Base-by-base conservation (phyloP, 2,797 vertebrate genomes). In the Tragelaphus oryx region DNA sequence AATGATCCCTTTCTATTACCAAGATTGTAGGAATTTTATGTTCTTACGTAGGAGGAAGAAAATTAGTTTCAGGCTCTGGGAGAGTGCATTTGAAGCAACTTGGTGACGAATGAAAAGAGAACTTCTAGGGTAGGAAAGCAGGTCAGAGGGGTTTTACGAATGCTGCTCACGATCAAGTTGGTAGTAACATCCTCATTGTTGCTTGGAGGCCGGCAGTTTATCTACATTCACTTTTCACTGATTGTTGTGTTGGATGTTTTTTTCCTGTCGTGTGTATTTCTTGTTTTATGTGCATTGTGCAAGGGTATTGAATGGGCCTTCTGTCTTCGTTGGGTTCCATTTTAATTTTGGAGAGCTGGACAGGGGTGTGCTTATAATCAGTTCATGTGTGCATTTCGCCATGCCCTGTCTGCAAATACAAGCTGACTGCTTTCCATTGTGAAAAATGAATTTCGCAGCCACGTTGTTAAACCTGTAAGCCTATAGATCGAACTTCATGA, bases 321-420 rank as follows among this genome's bases (percentile, higher is more conserved):
- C 68, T 93, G 48, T 55, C 59, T 94, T 44, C 50, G 84, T 94
- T 85, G 37, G 68, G 81, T 95, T 95, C 41, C 90, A 9, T 97
- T 94, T 95, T 92, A 68, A 81, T 95, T 57, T 92, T 97, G 90
- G 80, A 48, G 81, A 97, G 68, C 93, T 80, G 87, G 33, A 33
- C 93, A 44, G 81, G 62, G 95, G 79, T 93, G 87, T 97, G 95
- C 95, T 96, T 83, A 79, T 85, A 59, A 24, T 80, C 85, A 60
- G 59, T 60, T 88, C 74, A 9, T 93, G 76, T 84, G 50, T 95
- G 52, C 5, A 2, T 97, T 95, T 96, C 84, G 80, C 84, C 44
- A 20, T 96, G 96, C 96, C 93, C 54, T 90, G 1, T 97, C 57
- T 96, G 18, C 94, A 91, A 96, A 97, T 96, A 93, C 96, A 98